These are phyloP conservation scores for Leptocoma aspasia DNA, from an alignment of 2,113 vertebrate species.

Conservation along the genomic window DNA sequence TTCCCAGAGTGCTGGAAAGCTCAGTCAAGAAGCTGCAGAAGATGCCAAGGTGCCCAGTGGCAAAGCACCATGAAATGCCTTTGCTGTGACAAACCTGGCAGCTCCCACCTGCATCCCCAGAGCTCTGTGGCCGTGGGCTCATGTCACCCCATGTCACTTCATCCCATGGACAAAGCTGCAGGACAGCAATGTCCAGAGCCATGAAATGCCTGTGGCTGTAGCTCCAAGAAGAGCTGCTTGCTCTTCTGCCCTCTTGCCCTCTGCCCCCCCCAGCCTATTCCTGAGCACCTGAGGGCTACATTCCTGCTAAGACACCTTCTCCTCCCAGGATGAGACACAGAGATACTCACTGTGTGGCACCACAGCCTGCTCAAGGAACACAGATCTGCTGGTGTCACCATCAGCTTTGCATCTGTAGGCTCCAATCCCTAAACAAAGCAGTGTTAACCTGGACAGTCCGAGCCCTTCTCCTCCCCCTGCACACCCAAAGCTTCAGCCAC, in stretches of 20 bases:
- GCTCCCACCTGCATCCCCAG: fast-evolving
- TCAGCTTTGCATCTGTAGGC: neutral
- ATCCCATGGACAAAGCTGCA: fast-evolving
- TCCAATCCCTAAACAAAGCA: neutral
- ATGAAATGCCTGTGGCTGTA: neutral
- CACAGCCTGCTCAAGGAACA: fast-evolving
- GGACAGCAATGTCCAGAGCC: fast-evolving
- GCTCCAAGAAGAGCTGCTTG: neutral
- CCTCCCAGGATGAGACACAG: neutral
- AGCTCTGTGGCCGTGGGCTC: fast-evolving
- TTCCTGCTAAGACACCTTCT: neutral
- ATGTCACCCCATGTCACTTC: fast-evolving
- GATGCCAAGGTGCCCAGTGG: neutral
- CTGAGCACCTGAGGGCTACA: neutral
- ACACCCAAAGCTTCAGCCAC: neutral
- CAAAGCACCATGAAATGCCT: fast-evolving
- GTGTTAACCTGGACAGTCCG: fast-evolving
- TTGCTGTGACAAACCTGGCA: neutral
- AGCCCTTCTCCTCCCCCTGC: neutral
- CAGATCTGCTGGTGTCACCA: neutral
- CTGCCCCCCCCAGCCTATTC: neutral
- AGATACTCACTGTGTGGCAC: neutral
- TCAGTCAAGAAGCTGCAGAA: neutral
- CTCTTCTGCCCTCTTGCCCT: no score
- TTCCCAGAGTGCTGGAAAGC: neutral